phyloP scores from a whole-genome alignment of 2,888 invertebrate species.

The Amiota communis region DNA sequence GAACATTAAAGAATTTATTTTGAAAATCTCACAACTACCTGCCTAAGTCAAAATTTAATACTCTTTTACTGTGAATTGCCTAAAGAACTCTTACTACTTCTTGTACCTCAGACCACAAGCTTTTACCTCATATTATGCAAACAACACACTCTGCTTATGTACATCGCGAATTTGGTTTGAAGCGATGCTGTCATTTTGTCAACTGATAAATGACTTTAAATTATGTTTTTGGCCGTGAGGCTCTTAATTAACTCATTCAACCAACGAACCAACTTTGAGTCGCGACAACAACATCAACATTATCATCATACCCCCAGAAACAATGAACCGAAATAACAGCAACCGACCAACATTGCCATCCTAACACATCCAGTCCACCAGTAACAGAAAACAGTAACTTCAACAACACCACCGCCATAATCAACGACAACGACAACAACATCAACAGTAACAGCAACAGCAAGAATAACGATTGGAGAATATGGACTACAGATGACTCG shows the following conservation, averaged over 20 bases:
- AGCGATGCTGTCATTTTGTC: slow-evolving; percentile 60
- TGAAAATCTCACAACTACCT: too few species aligned
- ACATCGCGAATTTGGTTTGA: slow-evolving; percentile 18
- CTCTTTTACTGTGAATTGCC: too few species aligned
- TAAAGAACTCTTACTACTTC: too few species aligned
- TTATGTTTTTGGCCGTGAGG: slow-evolving; percentile 69
- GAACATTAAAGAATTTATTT: too few species aligned
- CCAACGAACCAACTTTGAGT: slow-evolving; percentile 28
- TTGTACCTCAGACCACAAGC: too few species aligned
- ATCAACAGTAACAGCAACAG: not conserved
- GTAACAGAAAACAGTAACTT: too few species aligned
- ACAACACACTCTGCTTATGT: too few species aligned
- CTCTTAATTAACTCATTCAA: slow-evolving; percentile 71
- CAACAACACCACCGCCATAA: too few species aligned
- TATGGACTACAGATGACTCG: not conserved
- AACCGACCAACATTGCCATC: not conserved
- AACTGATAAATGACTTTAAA: slow-evolving; percentile 71
- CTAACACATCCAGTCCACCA: too few species aligned
- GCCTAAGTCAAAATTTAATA: too few species aligned
- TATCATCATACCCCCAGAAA: not conserved
- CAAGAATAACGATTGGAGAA: not conserved
- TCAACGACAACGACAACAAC: not conserved
- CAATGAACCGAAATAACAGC: not conserved
- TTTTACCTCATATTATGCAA: too few species aligned
- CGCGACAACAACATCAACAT: slow-evolving; percentile 25